A percentile compares a stretch with the other conserved stretches of the same genome.
Conservation (phyloP, 1,140 invertebrate genomes). For the Nebria ingens region DNA sequence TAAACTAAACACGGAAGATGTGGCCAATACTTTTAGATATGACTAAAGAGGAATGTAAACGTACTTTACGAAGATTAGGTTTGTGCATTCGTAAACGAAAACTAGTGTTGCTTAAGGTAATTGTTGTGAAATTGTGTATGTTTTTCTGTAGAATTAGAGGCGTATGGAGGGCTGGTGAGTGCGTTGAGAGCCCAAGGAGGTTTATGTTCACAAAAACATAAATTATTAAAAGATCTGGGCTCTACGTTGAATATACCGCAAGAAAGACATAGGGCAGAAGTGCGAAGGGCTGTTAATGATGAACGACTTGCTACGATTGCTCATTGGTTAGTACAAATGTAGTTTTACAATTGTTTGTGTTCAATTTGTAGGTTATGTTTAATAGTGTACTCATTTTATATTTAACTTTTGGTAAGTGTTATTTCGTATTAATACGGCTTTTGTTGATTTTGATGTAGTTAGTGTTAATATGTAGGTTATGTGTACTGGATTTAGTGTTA, state of each 20-base stretch:
- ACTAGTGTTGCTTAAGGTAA: no score
- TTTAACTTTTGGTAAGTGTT: no score
- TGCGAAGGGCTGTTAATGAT: constrained; percentile 81
- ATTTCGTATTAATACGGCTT: no score
- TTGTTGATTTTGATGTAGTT: no score
- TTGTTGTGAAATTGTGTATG: constrained; percentile 16
- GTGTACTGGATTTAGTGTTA: no score
- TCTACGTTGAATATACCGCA: constrained; percentile 73
- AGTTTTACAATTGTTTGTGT: not conserved
- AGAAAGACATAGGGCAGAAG: constrained; percentile 83
- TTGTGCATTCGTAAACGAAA: constrained; percentile 27
- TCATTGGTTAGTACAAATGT: constrained; percentile 55
- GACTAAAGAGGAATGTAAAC: constrained; percentile 74
- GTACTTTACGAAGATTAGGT: constrained; percentile 75
- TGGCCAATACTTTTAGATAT: constrained; percentile 63
- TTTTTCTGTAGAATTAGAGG: constrained; percentile 69
- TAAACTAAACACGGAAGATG: constrained; percentile 37
- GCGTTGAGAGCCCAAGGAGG: constrained; percentile 85
- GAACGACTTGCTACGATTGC: constrained; percentile 79
- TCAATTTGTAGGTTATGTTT: not conserved
- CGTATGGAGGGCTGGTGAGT: constrained; percentile 78
- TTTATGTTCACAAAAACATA: constrained; percentile 72
- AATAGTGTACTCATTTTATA: no score
- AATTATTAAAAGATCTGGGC: constrained; percentile 70
- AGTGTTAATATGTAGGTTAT: no score